These are phyloP conservation scores for Bucorvus abyssinicus DNA, from an alignment of 2,797 vertebrate genomes.

Conservation along the genomic window DNA sequence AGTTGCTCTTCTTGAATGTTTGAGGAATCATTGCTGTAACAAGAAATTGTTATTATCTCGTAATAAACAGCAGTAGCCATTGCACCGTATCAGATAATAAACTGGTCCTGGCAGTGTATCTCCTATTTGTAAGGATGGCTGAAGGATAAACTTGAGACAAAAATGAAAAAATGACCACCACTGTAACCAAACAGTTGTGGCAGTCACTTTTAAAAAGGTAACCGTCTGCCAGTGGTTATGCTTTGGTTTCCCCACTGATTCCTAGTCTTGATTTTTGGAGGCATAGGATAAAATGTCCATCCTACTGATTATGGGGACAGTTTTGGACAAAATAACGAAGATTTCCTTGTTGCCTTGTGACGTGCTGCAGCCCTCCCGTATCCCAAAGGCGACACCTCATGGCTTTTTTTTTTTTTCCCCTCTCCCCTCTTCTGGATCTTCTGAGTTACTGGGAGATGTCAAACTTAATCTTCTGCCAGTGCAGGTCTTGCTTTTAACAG, in stretches of 20 bases:
- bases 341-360: not conserved
- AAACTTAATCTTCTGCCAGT: not conserved
- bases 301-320: not conserved
- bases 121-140: not conserved
- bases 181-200: not conserved
- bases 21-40: not conserved
- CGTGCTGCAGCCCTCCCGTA: not conserved
- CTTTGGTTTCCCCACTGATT: not conserved
- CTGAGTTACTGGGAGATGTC: not conserved
- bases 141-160: constrained; percentile 3
- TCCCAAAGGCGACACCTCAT: not conserved
- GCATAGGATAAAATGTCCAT: not conserved
- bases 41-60: too few species aligned
- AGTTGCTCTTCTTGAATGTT: not conserved
- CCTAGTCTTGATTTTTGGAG: not conserved
- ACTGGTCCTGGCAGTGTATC: constrained; percentile 5
- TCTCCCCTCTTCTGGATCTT: not conserved
- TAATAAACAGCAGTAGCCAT: not conserved
- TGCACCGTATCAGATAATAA: not conserved
- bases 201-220: not conserved
- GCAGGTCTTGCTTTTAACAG: not conserved
- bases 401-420: not conserved
- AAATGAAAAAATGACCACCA: not conserved
- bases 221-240: not conserved
- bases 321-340: not conserved